phyloP scores from a whole-genome alignment of 2,797 vertebrate genomes.

The Euphonia xanthogaster region DNA sequence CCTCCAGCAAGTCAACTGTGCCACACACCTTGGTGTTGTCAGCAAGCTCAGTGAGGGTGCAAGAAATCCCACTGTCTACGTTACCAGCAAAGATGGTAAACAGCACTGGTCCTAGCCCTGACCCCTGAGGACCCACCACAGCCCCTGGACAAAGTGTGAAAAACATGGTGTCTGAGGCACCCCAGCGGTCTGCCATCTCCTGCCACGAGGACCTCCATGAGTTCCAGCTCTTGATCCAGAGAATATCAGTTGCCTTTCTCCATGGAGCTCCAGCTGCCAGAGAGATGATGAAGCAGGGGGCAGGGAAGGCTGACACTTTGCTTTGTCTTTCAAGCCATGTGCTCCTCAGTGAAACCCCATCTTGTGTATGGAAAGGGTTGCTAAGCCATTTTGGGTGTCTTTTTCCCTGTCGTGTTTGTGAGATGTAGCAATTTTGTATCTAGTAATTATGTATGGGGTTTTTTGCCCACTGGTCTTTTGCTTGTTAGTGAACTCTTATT shows the following conservation, averaged over 20 bases:
- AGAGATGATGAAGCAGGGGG: rapidly evolving
- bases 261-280: neutral
- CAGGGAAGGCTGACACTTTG: neutral
- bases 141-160: neutral
- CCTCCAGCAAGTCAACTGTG: rapidly evolving
- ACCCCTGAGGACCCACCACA: neutral
- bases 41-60: rapidly evolving
- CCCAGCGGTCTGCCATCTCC: neutral
- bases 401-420: neutral
- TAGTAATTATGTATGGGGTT: neutral
- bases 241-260: neutral
- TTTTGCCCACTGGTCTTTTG: rapidly evolving
- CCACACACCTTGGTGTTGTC: neutral
- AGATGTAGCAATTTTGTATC: neutral
- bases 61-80: neutral
- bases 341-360: neutral
- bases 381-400: neutral
- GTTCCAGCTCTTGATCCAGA: neutral
- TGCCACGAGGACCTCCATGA: rapidly evolving
- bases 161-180: rapidly evolving
- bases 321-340: rapidly evolving
- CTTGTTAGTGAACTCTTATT: neutral
- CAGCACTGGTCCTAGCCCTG: rapidly evolving
- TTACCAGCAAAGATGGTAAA: neutral
- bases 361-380: neutral